phyloP scores from a whole-genome alignment of 2,888 invertebrate species.

The Perizoma flavofasciatum region DNA sequence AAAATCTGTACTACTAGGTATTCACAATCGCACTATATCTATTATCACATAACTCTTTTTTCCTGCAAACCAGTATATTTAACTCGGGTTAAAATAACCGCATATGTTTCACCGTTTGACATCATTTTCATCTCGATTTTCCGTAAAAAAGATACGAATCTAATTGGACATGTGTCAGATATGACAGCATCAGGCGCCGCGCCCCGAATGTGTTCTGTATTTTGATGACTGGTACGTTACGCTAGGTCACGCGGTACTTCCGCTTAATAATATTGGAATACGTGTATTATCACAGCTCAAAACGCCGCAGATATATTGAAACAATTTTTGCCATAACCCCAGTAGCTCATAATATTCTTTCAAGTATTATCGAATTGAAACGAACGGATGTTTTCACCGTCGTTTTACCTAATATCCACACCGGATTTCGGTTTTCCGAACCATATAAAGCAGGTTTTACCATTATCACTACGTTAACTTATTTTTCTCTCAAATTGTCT shows the following conservation, averaged over 20 bases:
- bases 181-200: slow-evolving; percentile 42
- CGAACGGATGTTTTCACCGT: slow-evolving; percentile 25
- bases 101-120: slow-evolving; percentile 33
- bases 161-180: slow-evolving; percentile 56
- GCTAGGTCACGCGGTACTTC: slow-evolving; percentile 25
- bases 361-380: slow-evolving; percentile 24
- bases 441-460: slow-evolving; percentile 28
- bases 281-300: slow-evolving; percentile 5
- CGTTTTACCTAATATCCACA: slow-evolving; percentile 29
- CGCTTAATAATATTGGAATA: slow-evolving; percentile 16
- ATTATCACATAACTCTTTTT: too few relatives aligned
- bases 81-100: slow-evolving; percentile 30
- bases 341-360: slow-evolving; percentile 7
- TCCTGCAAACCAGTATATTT: slow-evolving; percentile 8
- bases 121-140: slow-evolving; percentile 42
- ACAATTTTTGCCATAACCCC: slow-evolving; percentile 12
- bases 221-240: slow-evolving; percentile 42
- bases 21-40: too few relatives aligned
- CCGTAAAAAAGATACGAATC: slow-evolving; percentile 44
- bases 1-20: too few relatives aligned
- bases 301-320: slow-evolving; percentile 4
- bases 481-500: slow-evolving; percentile 38
- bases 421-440: slow-evolving; percentile 29
- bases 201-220: slow-evolving; percentile 43
- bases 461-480: slow-evolving; percentile 35